Conservation (phyloP, 2,113 vertebrate species). For the Neotragus pygmaeus region DNA sequence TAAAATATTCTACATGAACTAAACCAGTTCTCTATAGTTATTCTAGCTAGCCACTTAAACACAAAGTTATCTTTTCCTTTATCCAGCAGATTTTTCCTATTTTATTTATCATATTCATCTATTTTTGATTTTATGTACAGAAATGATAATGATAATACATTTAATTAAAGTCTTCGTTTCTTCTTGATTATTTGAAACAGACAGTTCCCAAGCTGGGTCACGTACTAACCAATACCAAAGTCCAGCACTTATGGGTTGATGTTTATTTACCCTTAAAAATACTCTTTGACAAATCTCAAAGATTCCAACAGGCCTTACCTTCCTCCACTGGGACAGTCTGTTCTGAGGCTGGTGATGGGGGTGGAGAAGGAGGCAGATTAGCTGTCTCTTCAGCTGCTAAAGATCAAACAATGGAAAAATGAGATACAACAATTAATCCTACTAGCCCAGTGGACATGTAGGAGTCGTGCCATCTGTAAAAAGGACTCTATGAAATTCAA, state of each 20-base stretch:
- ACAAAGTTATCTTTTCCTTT: not conserved
- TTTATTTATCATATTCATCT: not conserved
- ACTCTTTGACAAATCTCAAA: slow-evolving; percentile 13
- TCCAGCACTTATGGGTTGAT: not conserved
- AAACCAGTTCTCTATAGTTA: not conserved
- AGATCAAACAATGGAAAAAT: slow-evolving; percentile 77
- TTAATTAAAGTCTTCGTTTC: not conserved
- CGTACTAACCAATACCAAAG: not conserved
- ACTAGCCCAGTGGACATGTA: not conserved
- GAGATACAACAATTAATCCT: slow-evolving; percentile 69
- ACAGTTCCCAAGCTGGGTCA: not conserved
- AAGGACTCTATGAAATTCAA: slow-evolving; percentile 17
- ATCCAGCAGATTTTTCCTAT: not conserved
- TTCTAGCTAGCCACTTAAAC: not conserved
- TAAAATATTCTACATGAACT: not conserved
- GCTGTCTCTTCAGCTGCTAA: slow-evolving; percentile 93
- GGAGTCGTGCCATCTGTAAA: slow-evolving; percentile 16
- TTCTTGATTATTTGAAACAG: not conserved
- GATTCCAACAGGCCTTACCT: slow-evolving; percentile 85
- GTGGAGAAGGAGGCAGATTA: slow-evolving; percentile 97
- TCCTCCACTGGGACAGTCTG: slow-evolving; percentile 90
- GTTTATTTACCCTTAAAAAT: not conserved
- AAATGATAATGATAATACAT: not conserved
- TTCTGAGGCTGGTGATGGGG: slow-evolving; percentile 95
- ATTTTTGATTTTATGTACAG: not conserved